phyloP scores from a whole-genome alignment of 2,888 invertebrate genomes.

The Tipula helvola region DNA sequence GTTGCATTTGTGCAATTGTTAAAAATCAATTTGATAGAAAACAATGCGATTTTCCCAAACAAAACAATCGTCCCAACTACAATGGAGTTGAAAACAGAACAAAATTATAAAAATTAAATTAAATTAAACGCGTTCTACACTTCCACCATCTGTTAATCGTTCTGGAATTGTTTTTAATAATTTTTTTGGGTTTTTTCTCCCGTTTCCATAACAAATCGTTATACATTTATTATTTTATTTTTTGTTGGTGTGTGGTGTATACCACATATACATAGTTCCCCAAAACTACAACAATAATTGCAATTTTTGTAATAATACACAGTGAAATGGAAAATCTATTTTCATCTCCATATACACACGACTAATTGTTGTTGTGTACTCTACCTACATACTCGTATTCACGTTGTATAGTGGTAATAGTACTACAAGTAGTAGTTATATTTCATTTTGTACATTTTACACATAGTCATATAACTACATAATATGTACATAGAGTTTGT shows the following conservation, averaged over 20 bases:
- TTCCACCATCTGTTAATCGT: conserved; percentile 9
- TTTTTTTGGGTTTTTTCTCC: background rate
- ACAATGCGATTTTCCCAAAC: background rate
- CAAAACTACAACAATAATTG: background rate
- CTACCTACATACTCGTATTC: background rate
- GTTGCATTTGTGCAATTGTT: background rate
- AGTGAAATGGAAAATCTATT: background rate
- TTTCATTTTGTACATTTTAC: background rate
- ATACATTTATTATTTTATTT: background rate
- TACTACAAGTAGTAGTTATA: background rate
- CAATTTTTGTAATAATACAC: background rate
- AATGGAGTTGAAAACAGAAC: background rate
- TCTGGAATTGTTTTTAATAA: conserved; percentile 7
- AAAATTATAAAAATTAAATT: conserved; percentile 6
- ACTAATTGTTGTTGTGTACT: background rate
- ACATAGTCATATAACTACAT: background rate
- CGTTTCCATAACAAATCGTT: background rate
- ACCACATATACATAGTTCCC: background rate
- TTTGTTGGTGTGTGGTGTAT: background rate
- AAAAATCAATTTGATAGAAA: background rate
- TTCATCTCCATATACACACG: background rate
- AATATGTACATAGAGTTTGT: background rate
- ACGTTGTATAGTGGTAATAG: background rate
- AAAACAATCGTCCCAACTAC: background rate
- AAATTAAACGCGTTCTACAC: background rate